A percentile compares a stretch with the other conserved stretches of the same genome.
phyloP scores from a whole-genome alignment of 2,888 invertebrate genomes.

The Dasysyrphus tricinctus region DNA sequence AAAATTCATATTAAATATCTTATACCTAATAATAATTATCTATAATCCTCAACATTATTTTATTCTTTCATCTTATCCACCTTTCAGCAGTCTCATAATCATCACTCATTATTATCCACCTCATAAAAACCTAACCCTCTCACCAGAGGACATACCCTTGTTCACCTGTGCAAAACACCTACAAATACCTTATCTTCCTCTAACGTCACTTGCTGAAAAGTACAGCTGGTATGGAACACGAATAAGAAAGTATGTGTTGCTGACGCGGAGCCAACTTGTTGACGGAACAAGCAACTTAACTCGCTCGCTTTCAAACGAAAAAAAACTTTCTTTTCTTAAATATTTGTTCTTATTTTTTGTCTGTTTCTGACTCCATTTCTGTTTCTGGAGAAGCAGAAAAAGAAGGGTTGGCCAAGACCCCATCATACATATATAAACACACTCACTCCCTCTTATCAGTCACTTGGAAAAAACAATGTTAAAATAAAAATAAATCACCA shows the following conservation, averaged over 20 bases:
- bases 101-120: slow-evolving; percentile 46
- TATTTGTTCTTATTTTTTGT: slow-evolving; percentile 31
- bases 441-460: slow-evolving; percentile 57
- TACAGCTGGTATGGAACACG: background rate
- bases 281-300: slow-evolving; percentile 54
- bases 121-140: background rate
- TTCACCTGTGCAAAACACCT: slow-evolving; percentile 29
- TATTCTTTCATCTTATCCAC: slow-evolving; percentile 20
- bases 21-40: slow-evolving; percentile 15
- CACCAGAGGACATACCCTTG: slow-evolving; percentile 3
- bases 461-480: slow-evolving; percentile 37
- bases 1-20: background rate
- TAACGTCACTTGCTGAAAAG: slow-evolving; percentile 13
- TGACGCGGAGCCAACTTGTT: slow-evolving; percentile 62
- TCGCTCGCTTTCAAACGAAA: slow-evolving; percentile 8
- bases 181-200: slow-evolving; percentile 15
- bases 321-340: slow-evolving; percentile 32
- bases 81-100: slow-evolving; percentile 45
- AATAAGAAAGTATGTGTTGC: slow-evolving; percentile 7
- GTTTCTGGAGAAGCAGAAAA: slow-evolving; percentile 1
- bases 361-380: background rate
- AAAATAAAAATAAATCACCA: slow-evolving; percentile 46
- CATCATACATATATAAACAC: slow-evolving; percentile 1
- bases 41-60: slow-evolving; percentile 15
- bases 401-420: background rate